Evolutionary conservation across 2,797 vertebrate genomes (phyloP), one percentile per base, ranked within the genome.

Genomic region (Siniperca scherzeri): DNA sequence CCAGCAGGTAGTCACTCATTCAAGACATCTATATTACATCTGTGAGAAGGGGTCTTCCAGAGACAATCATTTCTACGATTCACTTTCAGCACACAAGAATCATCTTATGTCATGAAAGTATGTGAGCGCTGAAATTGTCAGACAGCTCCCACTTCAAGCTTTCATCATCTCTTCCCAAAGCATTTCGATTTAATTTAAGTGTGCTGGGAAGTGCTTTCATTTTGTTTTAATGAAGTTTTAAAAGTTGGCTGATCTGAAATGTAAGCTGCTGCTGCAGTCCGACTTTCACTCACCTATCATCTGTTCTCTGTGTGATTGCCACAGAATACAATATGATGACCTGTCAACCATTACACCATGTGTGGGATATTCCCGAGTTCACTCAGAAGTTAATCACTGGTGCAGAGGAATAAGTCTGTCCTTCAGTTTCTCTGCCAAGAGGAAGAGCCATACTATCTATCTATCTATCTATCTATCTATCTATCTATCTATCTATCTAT

Each of bases 161-260:
- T 93, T 92, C 91, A 93, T 93, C 94, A 91, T 92, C 90, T 89
- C 88, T 90, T 93, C 90, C 91, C 91, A 84, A 92, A 94, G 94
- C 93, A 92, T 93, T 94, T 94, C 92, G 85, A 94, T 95, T 96
- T 93, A 92, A 95, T 95, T 95, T 93, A 92, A 93, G 88, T 91
- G 93, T 87, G 89, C 89, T 66, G 87, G 86, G 81, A 94, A 95
- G 93, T 92, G 91, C 92, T 95, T 95, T 96, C 93, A 94, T 95
- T 96, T 94, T 91, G 90, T 92, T 95, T 95, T 96, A 96, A 96
- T 96, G 93, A 96, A 94, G 95, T 96, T 96, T 96, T 94, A 94
- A 94, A 96, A 95, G 93, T 95, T 94, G 92, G 92, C 89, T 91
- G 93, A 94, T 94, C 90, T 87, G 82, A 91, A 91, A 90, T 88